Evolutionary conservation across 2,888 invertebrate species (phyloP), one percentile per base, ranked within the genome.

Genomic region (Drosophila subquinaria): DNA sequence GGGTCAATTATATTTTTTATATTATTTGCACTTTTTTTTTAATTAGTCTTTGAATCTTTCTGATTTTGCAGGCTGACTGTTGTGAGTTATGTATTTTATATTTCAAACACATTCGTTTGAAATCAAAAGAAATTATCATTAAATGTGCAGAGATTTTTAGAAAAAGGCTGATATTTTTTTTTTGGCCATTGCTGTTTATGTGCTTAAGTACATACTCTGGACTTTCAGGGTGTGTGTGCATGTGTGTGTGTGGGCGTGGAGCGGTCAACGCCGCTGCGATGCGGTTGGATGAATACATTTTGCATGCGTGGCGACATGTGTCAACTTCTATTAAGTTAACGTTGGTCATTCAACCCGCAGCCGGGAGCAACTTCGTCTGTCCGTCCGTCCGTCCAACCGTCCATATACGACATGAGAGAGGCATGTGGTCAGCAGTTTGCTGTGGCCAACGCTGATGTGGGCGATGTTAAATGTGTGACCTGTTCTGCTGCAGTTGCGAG

Each of bases 241-340:
- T 15, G 52, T 3, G 43, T 40, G 35, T 47, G 30, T 61, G 72
- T 47, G 51, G 27, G 4, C 50, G 56, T 47, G 52, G 38, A 62
- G 45, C 66, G 73, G 73, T 77, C 73, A 70, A 51, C 61, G 68
- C 38, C 68, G 73, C 30, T 42, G 60, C 35, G 55, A 69, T 78
- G 83, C 73, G 90, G 83, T 84, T 86, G 90, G 86, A 68, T 86
- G 83, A 90, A 84, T 85, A 76, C 83, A 90, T 79, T 90, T 90
- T 90, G 89, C 90, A 85, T 83, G 89, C 89, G 89, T 89, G 87
- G 90, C 89, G 84, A 90, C 90, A 86, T 89, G 90, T 87, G 90
- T 82, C 90, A 88, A 90, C 73, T 89, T 85, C 82, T 90, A 90
- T 85, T 89, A 77, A 90, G 87, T 87, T 87, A 89, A 72, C 78